phyloP scores from a whole-genome alignment of 2,888 invertebrate species.

The Mesorhabditis belari region DNA sequence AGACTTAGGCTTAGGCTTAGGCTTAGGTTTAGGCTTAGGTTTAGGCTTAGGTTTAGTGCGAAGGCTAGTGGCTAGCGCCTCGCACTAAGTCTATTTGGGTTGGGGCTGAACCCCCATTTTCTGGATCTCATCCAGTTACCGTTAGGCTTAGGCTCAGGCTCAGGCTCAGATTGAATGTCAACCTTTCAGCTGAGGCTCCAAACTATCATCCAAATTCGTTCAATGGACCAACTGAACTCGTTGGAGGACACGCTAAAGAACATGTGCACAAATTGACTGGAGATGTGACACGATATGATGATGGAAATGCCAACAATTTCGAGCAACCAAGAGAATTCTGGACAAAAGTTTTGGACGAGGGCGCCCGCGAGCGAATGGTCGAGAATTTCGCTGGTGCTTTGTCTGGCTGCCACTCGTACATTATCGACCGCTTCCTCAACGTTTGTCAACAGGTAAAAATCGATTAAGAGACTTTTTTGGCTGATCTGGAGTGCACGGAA shows the following conservation, averaged over 20 bases:
- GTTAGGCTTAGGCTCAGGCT: too few species aligned
- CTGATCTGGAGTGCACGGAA: too few species aligned
- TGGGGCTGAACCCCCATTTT: too few species aligned
- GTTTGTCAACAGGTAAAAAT: background rate
- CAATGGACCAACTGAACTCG: slow-evolving; percentile 67
- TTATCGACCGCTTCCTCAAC: slow-evolving; percentile 54
- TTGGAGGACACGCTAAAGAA: slow-evolving; percentile 43
- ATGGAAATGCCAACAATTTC: slow-evolving; percentile 80
- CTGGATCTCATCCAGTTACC: too few species aligned
- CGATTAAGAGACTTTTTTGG: too few species aligned
- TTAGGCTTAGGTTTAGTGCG: too few species aligned
- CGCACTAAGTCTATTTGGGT: too few species aligned
- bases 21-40: background rate
- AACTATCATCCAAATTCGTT: slow-evolving; percentile 97
- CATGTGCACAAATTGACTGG: slow-evolving; percentile 65
- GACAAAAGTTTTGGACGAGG: slow-evolving; percentile 67
- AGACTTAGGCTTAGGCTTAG: background rate
- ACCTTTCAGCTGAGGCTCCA: slow-evolving; percentile 65
- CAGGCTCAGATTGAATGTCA: background rate
- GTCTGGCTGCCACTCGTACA: slow-evolving; percentile 70
- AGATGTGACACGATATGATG: slow-evolving; percentile 72
- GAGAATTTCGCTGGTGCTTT: slow-evolving; percentile 75
- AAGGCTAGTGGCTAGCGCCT: too few species aligned
- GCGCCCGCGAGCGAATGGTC: slow-evolving; percentile 68
- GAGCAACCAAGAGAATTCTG: slow-evolving; percentile 76